Evolutionary conservation across 2,797 vertebrate genomes (phyloP).

Genomic region (Loris lydekkerianus): DNA sequence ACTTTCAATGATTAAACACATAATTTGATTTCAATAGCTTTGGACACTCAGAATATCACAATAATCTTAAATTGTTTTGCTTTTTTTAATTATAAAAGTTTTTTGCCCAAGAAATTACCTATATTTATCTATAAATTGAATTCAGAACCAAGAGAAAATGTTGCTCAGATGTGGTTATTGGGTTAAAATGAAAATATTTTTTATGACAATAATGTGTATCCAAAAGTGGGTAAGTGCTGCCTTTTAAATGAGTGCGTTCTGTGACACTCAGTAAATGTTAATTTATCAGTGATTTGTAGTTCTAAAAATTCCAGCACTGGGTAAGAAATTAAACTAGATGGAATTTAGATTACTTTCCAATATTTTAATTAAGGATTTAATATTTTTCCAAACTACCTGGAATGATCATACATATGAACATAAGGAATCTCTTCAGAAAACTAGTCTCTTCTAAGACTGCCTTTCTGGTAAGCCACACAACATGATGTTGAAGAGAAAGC

Average conservation of each 20-base stretch:
- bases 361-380: background rate
- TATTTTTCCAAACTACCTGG: background rate
- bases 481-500: background rate
- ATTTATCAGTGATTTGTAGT: background rate
- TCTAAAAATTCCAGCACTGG: background rate
- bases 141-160: background rate
- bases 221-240: background rate
- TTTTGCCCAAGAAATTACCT: background rate
- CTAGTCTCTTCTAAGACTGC: background rate
- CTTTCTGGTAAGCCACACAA: background rate
- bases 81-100: background rate
- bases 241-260: background rate
- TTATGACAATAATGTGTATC: background rate
- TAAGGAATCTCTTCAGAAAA: background rate
- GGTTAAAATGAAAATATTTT: background rate
- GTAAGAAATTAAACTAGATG: background rate
- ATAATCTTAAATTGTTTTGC: background rate
- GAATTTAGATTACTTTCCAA: background rate
- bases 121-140: background rate
- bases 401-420: background rate
- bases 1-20: background rate
- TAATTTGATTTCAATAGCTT: background rate
- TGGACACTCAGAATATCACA: background rate
- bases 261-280: background rate
- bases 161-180: background rate